phyloP scores from a whole-genome alignment of 1,140 invertebrate genomes.

The Euura lappo region DNA sequence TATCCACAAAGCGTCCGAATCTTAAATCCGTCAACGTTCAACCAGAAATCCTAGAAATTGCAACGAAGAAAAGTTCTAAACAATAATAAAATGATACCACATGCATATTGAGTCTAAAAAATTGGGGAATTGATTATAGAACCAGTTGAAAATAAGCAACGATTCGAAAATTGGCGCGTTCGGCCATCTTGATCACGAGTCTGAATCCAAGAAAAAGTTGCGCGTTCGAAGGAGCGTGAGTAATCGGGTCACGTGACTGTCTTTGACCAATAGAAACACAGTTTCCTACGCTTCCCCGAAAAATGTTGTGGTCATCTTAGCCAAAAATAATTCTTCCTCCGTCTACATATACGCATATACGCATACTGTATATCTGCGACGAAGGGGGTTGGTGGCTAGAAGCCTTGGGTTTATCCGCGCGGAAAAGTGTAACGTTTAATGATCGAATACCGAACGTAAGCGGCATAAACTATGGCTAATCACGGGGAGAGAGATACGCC shows the following conservation, averaged over 20 bases:
- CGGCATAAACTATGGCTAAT: no score
- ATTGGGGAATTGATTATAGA: no score
- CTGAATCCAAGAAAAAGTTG: neutral
- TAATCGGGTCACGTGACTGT: conserved; percentile 10
- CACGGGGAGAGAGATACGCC: no score
- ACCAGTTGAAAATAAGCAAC: no score
- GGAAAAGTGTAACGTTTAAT: no score
- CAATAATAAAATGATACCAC: no score
- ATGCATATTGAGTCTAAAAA: no score
- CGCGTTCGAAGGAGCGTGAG: neutral
- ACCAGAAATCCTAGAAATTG: no score
- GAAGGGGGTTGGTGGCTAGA: neutral
- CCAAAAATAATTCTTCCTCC: conserved; percentile 24
- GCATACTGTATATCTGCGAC: neutral
- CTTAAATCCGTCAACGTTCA: no score
- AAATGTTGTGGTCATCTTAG: conserved; percentile 27
- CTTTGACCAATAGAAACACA: conserved; percentile 15
- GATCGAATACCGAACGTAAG: no score
- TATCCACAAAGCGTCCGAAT: no score
- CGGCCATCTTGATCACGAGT: neutral
- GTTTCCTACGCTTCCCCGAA: conserved; percentile 24
- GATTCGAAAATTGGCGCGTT: neutral
- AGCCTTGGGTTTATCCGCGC: neutral
- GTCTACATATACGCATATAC: neutral
- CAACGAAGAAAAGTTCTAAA: no score